Conservation (phyloP, 2,113 vertebrate species). For the Ammodytes marinus region DNA sequence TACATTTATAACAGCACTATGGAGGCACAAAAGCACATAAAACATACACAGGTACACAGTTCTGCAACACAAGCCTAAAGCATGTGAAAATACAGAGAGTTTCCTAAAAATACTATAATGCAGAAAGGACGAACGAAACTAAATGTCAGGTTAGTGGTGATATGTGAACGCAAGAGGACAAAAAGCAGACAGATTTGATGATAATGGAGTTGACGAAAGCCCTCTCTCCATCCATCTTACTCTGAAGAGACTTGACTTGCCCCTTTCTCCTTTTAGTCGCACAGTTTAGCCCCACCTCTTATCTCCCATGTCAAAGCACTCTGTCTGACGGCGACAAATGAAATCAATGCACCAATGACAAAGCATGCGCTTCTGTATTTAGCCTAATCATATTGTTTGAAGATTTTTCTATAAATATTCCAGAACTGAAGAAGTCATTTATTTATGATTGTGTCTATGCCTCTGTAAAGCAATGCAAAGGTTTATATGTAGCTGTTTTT, state of each 20-base stretch:
- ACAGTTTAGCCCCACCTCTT: conserved; percentile 42
- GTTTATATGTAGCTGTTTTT: not conserved
- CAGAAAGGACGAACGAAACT: not conserved
- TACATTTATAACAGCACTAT: conserved; percentile 69
- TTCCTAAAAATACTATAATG: not conserved
- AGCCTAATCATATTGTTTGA: not conserved
- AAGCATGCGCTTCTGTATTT: not conserved
- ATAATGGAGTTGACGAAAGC: conserved; percentile 51
- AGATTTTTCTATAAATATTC: not conserved
- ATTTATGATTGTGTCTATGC: not conserved
- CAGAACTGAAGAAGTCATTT: not conserved
- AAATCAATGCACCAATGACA: conserved; percentile 31
- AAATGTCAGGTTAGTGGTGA: not conserved
- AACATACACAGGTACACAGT: not conserved
- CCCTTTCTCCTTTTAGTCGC: conserved; percentile 52
- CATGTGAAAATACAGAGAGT: not conserved
- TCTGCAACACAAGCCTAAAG: not conserved
- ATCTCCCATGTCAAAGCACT: conserved; percentile 42
- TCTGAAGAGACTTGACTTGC: conserved; percentile 43
- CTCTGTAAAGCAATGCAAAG: not conserved
- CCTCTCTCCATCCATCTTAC: conserved; percentile 60
- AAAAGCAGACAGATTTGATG: conserved; percentile 20
- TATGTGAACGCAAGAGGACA: conserved; percentile 9
- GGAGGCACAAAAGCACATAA: conserved; percentile 2
- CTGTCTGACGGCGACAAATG: conserved; percentile 14